Evolutionary conservation across 1,140 invertebrate genomes (phyloP), one percentile per base, ranked within the genome.

Genomic region (Teleopsis dalmanni): DNA sequence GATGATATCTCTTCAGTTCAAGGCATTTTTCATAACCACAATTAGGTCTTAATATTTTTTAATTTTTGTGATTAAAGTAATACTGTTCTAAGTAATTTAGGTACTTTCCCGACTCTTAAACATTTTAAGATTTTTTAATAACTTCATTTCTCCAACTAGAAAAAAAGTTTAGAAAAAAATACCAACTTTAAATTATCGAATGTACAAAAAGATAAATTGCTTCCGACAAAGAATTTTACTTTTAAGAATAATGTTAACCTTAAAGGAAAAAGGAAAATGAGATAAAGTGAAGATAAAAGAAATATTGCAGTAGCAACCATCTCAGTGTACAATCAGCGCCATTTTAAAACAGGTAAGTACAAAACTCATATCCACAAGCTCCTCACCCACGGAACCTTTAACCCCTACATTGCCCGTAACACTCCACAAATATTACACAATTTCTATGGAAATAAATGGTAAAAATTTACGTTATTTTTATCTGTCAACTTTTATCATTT

Each of bases 201-300:
- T 62, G 53, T 52, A 51, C 62, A 61, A 64, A 59, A 61, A 64
- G 61, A 65, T 61, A 64, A 64, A 58, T 58, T 59, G 59, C 62
- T 55, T 61, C 59, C 52, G 54, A 55, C 61, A 59, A 62, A 57
- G 47, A 47, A 42, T 37, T n/a, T n/a, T n/a, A 2, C 6, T 9
- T 14, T 26, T 21, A 48, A 14, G 7, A 37, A 14, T n/a, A 9
- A 8, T 36, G 31, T 50, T n/a, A n/a, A 27, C 31, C 29, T 40
- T 33, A 46, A 34, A 35, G 13, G 8, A 35, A 36, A 36, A n/a
- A 5, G 7, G 27, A 29, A 36, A 14, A 6, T 16, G 34, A 36
- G 38, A 9, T 19, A 41, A 41, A 22, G 22, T 10, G 16, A 22
- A 33, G 18, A 46, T 29, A 44, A 40, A 53, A 34, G 48, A 57